phyloP scores from a whole-genome alignment of 2,113 vertebrate genomes.

The Podilymbus podiceps region DNA sequence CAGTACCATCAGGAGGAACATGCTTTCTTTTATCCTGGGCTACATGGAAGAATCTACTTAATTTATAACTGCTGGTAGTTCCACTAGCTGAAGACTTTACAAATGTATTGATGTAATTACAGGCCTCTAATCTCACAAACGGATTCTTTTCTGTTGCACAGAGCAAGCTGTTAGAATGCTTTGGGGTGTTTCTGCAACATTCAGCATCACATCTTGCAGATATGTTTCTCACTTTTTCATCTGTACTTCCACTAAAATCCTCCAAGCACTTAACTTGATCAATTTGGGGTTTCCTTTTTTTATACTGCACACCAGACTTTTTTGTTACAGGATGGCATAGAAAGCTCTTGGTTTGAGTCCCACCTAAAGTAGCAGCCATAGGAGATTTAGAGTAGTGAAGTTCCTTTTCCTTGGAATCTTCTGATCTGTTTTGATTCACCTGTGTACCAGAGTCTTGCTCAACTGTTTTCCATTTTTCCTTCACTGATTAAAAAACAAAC shows the following conservation, averaged over 20 bases:
- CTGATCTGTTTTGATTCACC: background rate
- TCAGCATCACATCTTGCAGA: conserved; percentile 21
- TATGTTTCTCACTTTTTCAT: conserved; percentile 5
- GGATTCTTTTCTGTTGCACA: conserved; percentile 54
- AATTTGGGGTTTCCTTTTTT: conserved; percentile 12
- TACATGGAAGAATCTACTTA: conserved; percentile 29
- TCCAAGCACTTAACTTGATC: conserved; percentile 15
- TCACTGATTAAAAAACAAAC: conserved; percentile 57
- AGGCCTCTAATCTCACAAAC: conserved; percentile 58
- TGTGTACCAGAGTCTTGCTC: background rate
- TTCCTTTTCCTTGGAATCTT: conserved; percentile 24
- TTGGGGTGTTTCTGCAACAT: background rate
- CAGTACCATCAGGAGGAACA: background rate
- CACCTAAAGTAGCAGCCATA: conserved; percentile 10
- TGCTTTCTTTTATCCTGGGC: conserved; percentile 29
- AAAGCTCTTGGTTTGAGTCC: conserved; percentile 18
- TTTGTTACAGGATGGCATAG: background rate
- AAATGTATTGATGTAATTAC: conserved; percentile 44
- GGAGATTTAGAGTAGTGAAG: conserved; percentile 13
- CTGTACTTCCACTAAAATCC: background rate
- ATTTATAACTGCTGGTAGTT: background rate
- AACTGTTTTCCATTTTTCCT: conserved; percentile 29
- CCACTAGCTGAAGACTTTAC: conserved; percentile 45
- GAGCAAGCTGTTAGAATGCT: background rate
- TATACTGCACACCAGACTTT: background rate